Evolutionary conservation across 2,797 vertebrate species (phyloP), one percentile per base, ranked within the genome.

Genomic region (Sphenopsis melanotis): DNA sequence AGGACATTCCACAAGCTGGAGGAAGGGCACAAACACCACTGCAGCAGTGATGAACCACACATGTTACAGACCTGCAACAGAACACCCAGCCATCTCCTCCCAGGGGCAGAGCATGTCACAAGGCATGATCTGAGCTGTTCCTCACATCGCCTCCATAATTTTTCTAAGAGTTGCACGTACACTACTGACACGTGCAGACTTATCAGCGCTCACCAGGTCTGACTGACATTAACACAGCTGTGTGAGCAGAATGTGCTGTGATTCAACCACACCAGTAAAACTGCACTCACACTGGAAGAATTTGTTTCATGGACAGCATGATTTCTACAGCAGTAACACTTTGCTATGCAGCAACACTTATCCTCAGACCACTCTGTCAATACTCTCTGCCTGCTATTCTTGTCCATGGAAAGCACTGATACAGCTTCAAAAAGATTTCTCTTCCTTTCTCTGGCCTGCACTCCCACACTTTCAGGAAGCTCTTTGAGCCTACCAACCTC

Each of bases 381-480:
- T 87, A 70, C 0, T 0, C 42, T 69, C 85, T 78, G 84, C 19
- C 91, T 83, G 91, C 95, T 95, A 96, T 96, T 96, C 83, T 82
- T 17, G 80, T 84, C 72, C 1, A 4, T 32, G 61, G 56, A 90
- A 89, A 94, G 93, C 83, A 89, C 59, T 52, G 74, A 95, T 90
- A 96, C 0, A 89, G 63, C 90, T 96, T 95, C 95, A 96, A 95
- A 96, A 90, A 84, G 87, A 94, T 76, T 72, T 49, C 74, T 92
- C 92, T 96, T 96, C 91, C 96, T 92, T 91, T 96, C 93, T 53
- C 68, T 85, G 82, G 70, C 50, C 68, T 74, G 49, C 47, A 93
- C 94, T 85, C 94, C 96, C 91, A 96, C 94, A 85, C 87, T 90
- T 89, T 93, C 94, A 94, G 95, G 94, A 97, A 96, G 92, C 87